Conservation (phyloP, 2,113 vertebrate species). For the Symphodus melops region DNA sequence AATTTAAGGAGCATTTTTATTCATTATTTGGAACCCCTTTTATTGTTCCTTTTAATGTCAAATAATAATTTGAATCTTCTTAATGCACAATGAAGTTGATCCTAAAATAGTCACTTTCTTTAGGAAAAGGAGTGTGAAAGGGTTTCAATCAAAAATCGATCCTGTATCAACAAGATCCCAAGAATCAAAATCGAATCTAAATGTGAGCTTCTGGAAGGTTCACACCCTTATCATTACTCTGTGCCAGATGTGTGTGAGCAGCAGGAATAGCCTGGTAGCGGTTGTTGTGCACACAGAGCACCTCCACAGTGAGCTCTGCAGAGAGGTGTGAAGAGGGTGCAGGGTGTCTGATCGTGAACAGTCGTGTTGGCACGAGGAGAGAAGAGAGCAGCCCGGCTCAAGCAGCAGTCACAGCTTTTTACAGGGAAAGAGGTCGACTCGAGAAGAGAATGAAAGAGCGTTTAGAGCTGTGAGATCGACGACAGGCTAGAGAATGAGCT, state of each 20-base stretch:
- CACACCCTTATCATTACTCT: conserved; percentile 48
- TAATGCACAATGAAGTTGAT: no score
- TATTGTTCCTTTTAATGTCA: no score
- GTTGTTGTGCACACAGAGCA: conserved; percentile 9
- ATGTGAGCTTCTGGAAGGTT: no score
- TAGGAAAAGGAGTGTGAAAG: no score
- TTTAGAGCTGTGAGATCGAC: conserved; percentile 63
- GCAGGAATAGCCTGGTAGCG: conserved; percentile 43
- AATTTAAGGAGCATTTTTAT: no score
- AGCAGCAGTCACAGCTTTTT: conserved; percentile 67
- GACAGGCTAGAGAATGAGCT: conserved; percentile 33
- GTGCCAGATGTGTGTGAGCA: conserved; percentile 54
- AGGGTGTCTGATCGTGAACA: conserved; percentile 59
- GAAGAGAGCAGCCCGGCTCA: conserved; percentile 57
- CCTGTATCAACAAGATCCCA: no score
- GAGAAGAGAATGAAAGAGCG: conserved; percentile 62
- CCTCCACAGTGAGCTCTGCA: conserved; percentile 39
- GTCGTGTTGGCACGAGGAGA: conserved; percentile 46
- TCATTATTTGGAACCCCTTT: no score
- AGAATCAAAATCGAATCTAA: not conserved
- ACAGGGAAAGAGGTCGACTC: conserved; percentile 60
- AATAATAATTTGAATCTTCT: no score
- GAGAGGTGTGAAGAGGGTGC: conserved; percentile 64
- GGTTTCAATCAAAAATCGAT: no score
- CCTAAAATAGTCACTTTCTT: no score